Conservation (phyloP, 2,113 vertebrate genomes). For the Eudyptes chrysolophus region DNA sequence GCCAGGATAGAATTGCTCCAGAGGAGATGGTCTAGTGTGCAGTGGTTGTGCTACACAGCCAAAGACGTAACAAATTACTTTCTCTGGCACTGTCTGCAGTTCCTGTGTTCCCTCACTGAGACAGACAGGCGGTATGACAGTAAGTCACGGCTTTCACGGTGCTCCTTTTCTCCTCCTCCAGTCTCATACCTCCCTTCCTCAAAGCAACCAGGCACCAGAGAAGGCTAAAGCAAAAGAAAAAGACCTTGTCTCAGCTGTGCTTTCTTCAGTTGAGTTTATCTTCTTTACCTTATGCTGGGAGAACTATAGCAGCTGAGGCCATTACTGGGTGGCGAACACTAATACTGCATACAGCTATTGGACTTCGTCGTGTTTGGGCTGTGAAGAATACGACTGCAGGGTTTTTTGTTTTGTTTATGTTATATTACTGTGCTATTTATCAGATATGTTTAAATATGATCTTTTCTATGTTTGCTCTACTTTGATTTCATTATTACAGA, state of each 20-base stretch:
- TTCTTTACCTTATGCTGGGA: neutral
- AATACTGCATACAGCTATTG: neutral
- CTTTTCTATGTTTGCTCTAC: neutral
- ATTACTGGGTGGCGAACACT: neutral
- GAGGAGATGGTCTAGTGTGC: neutral
- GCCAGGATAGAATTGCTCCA: neutral
- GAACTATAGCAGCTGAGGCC: neutral
- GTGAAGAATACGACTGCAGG: neutral
- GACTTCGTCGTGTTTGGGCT: neutral
- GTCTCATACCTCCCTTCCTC: neutral
- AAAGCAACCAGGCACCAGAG: neutral
- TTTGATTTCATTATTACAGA: neutral
- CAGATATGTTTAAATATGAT: neutral
- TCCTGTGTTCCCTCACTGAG: neutral
- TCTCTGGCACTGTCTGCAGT: neutral
- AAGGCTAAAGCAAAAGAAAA: neutral
- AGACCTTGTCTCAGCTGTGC: neutral
- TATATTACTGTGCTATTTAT: neutral
- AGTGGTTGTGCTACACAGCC: neutral
- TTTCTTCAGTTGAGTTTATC: neutral
- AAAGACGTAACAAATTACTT: neutral
- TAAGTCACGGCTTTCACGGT: neutral
- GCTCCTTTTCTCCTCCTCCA: neutral
- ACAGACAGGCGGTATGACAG: fast-evolving
- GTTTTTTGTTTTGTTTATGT: neutral